Percentiles rank a stretch among this genome's conserved stretches.
These are phyloP conservation scores for Leptopilina boulardi DNA, from an alignment of 1,140 invertebrate species.

Conservation along the genomic window DNA sequence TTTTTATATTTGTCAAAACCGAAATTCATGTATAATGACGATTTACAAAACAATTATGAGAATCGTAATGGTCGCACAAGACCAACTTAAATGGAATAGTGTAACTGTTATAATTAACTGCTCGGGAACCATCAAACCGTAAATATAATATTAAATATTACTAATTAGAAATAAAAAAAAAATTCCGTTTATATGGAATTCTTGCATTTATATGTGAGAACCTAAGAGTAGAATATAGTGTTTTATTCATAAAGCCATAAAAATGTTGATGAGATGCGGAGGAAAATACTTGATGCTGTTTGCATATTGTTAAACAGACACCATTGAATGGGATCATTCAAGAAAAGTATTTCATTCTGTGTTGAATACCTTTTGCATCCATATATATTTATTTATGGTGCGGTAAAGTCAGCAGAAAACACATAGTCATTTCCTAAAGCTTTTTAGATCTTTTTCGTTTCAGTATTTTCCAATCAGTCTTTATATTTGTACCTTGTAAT, in stretches of 20 bases:
- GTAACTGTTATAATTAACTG: no score
- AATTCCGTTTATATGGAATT: no score
- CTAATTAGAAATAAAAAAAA: no score
- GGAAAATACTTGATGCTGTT: not conserved
- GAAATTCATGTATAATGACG: no score
- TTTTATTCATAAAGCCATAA: not conserved
- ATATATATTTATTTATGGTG: not conserved
- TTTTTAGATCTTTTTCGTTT: not conserved
- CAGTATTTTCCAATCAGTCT: constrained; percentile 2
- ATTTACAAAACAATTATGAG: no score
- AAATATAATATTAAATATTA: no score
- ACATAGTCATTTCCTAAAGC: not conserved
- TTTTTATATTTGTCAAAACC: no score
- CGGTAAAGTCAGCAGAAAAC: not conserved
- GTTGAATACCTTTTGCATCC: not conserved
- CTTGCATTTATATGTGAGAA: not conserved
- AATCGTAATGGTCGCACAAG: no score
- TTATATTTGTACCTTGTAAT: constrained; percentile 14
- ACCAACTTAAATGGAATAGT: no score
- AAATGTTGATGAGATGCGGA: not conserved
- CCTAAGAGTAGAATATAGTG: not conserved
- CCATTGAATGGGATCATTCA: not conserved
- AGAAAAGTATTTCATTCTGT: not conserved
- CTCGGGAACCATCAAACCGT: no score
- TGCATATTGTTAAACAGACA: not conserved